Percentiles rank a stretch among this genome's conserved stretches.
These are phyloP conservation scores for Myiothlypis chrysogaster DNA, from an alignment of 2,797 vertebrate genomes.

Conservation along the genomic window DNA sequence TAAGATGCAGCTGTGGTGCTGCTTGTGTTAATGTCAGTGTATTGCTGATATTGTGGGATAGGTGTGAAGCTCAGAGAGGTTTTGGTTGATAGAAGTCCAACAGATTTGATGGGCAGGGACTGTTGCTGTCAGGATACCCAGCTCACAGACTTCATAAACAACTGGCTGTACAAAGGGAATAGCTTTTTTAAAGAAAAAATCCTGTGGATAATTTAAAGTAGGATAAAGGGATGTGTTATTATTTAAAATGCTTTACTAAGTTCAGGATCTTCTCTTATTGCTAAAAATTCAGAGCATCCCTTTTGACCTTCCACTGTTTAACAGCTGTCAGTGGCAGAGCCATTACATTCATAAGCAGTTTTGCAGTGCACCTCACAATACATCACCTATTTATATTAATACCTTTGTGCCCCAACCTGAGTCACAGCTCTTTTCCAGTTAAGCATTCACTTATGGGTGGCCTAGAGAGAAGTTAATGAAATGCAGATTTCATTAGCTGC, in stretches of 20 bases:
- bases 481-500: conserved; percentile 14
- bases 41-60: not conserved
- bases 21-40: rapidly evolving
- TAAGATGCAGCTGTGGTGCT: not conserved
- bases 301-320: not conserved
- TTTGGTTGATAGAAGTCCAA: not conserved
- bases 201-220: not conserved
- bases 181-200: not conserved
- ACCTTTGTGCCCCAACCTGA: not conserved
- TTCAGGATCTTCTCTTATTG: not conserved
- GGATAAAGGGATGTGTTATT: not conserved
- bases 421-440: not conserved
- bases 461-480: conserved; percentile 21
- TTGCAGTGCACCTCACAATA: not conserved
- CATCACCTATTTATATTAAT: not conserved
- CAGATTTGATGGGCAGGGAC: not conserved
- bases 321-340: not conserved
- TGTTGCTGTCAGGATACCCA: not conserved
- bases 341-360: not conserved
- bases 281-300: not conserved
- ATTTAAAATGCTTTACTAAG: not conserved
- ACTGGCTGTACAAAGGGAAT: not conserved
- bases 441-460: not conserved
- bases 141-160: not conserved
- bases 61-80: not conserved